A percentile compares a stretch with the other conserved stretches of the same genome.
phyloP scores from a whole-genome alignment of 2,888 invertebrate species.

The Eupsilia transversa region DNA sequence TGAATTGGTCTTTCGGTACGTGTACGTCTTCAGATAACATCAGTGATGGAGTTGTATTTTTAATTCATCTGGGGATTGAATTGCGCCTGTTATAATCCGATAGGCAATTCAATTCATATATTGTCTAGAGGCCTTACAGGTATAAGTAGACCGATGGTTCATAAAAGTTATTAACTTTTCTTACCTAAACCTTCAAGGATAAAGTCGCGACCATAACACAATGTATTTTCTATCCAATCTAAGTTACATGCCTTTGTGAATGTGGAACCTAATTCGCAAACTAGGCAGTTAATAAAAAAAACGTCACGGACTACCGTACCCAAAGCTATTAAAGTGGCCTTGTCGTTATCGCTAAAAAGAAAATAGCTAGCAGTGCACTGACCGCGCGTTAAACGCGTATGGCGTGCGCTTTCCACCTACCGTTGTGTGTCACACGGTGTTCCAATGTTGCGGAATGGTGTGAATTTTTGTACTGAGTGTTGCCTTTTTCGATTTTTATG shows the following conservation, averaged over 20 bases:
- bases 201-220: not conserved
- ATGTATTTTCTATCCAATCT: slow-evolving; percentile 33
- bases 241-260: slow-evolving; percentile 59
- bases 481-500: slow-evolving; percentile 59
- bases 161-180: not conserved
- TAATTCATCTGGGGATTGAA: not conserved
- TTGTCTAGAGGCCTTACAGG: not conserved
- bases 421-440: slow-evolving; percentile 58
- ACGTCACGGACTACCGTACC: slow-evolving; percentile 81
- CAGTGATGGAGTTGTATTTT: not conserved
- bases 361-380: slow-evolving; percentile 81
- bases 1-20: slow-evolving; percentile 20
- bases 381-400: slow-evolving; percentile 69
- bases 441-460: slow-evolving; percentile 57
- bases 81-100: not conserved
- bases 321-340: slow-evolving; percentile 87
- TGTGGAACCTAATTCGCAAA: slow-evolving; percentile 68
- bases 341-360: slow-evolving; percentile 86
- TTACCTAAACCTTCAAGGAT: slow-evolving; percentile 20
- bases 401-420: slow-evolving; percentile 67
- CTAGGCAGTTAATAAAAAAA: slow-evolving; percentile 75
- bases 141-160: not conserved
- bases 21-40: not conserved
- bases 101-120: not conserved
- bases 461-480: slow-evolving; percentile 53